Base-by-base conservation (phyloP, 1,140 invertebrate species). In the Chymomyza costata region DNA sequence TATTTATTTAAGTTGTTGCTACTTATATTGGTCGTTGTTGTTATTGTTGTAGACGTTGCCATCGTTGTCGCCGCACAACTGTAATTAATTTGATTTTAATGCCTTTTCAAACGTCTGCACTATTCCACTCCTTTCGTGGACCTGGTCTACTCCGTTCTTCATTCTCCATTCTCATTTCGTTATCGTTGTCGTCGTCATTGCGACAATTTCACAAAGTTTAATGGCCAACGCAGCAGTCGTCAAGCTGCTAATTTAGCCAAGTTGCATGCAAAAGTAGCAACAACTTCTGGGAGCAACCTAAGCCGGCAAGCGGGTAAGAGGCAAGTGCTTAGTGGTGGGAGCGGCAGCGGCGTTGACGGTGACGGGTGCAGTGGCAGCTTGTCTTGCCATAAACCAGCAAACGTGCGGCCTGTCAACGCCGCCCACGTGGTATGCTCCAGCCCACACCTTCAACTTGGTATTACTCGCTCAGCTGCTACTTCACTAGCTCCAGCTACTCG, bases 11-110 rank as follows among this genome's bases (percentile, higher is more conserved):
- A 43, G 54, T 48, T 63, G 15, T 38, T 30, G 30, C 31, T n/a
- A n/a, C n/a, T n/a, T n/a, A n/a, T n/a, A n/a, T n/a, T n/a, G n/a
- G n/a, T n/a, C 47, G 15, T 14, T 49, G 30, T 10, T 52, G 32
- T 2, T 16, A 15, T 19, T 18, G 32, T 32, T 50, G 47, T 40
- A 44, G 58, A 41, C 13, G 6, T 13, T 30, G 54, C 49, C 16
- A 15, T 40, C 13, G n/a, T n/a, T 52, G 41, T 50, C 57, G 68
- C 70, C 60, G 68, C 56, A 52, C 59, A 52, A 62, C 47, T 80
- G 73, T 80, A 80, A 80, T 80, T 80, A 80, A 80, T 80, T 80
- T 80, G 73, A 80, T 80, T 80, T 80, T 80, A 80, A 80, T 80
- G 73, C 73, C 68, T 56, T 70, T 68, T 68, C 73, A 73, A 81